These are phyloP conservation scores for Dolichotis patagonum DNA, from an alignment of 2,113 vertebrate genomes.

Conservation along the genomic window DNA sequence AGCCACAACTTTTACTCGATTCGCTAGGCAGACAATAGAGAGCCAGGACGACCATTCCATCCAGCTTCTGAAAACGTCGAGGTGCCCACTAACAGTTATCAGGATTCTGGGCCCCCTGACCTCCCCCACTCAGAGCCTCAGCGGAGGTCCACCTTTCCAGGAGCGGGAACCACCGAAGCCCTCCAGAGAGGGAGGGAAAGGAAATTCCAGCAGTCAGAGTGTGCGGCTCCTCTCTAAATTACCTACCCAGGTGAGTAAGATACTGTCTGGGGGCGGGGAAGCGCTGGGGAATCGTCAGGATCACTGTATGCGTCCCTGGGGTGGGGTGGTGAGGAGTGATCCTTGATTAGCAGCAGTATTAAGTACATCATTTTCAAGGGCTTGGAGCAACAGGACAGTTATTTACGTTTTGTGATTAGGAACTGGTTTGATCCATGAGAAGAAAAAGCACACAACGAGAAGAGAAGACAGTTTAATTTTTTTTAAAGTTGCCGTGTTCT, in stretches of 20 bases:
- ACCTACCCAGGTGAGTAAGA: not conserved
- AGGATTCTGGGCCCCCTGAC: not conserved
- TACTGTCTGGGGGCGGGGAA: not conserved
- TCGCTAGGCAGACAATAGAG: not conserved
- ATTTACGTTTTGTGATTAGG: not conserved
- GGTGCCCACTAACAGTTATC: not conserved
- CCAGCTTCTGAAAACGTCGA: not conserved
- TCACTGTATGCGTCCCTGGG: not conserved
- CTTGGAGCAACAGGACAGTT: not conserved
- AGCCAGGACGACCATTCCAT: not conserved
- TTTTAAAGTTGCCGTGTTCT: not conserved
- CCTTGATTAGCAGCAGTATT: not conserved
- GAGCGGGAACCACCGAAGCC: not conserved
- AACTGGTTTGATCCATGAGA: not conserved
- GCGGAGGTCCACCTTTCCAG: not conserved
- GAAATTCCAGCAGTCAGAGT: not conserved
- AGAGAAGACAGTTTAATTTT: not conserved
- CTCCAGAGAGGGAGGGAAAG: not conserved
- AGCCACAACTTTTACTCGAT: not conserved
- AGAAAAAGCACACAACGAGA: not conserved
- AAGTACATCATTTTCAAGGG: not conserved
- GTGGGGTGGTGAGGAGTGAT: not conserved
- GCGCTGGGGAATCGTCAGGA: not conserved
- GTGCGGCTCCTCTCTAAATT: not conserved
- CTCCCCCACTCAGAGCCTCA: not conserved